These are phyloP conservation scores for Lepas anatifera DNA, from an alignment of 2,888 invertebrate genomes.

Conservation along the genomic window DNA sequence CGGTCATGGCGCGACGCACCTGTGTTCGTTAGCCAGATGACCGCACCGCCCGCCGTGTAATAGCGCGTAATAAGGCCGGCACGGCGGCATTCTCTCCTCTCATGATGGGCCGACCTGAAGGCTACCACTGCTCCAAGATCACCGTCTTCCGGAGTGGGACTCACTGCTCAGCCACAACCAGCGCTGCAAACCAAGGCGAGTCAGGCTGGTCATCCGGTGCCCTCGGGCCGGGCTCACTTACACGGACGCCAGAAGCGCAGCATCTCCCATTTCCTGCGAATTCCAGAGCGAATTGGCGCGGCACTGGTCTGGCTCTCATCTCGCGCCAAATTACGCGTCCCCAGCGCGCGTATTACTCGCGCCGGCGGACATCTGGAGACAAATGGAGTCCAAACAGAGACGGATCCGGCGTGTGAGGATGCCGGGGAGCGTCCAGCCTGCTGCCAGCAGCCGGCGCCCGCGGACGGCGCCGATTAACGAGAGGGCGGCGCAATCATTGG, in stretches of 20 bases:
- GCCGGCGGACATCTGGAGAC: neutral
- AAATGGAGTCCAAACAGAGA: neutral
- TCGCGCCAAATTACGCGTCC: too few relatives aligned
- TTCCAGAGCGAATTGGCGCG: neutral
- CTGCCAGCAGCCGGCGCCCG: neutral
- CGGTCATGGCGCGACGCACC: too few relatives aligned
- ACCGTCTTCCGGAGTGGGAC: too few relatives aligned
- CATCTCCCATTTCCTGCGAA: neutral
- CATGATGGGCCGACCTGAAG: neutral
- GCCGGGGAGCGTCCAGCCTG: neutral
- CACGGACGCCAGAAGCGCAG: too few relatives aligned
- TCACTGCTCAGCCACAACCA: too few relatives aligned
- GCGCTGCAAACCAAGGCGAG: too few relatives aligned
- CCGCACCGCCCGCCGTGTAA: neutral
- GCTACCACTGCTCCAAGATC: neutral
- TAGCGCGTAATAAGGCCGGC: neutral
- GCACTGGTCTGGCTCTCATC: neutral
- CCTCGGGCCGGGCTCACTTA: too few relatives aligned
- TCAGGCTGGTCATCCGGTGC: too few relatives aligned
- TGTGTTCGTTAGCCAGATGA: neutral
- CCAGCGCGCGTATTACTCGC: too few relatives aligned
- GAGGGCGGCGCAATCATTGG: neutral
- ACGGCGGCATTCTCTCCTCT: neutral
- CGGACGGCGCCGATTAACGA: neutral
- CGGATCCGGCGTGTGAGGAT: too few relatives aligned